These are phyloP conservation scores for Drosophila borborema DNA, from an alignment of 2,888 invertebrate genomes.

Conservation along the genomic window DNA sequence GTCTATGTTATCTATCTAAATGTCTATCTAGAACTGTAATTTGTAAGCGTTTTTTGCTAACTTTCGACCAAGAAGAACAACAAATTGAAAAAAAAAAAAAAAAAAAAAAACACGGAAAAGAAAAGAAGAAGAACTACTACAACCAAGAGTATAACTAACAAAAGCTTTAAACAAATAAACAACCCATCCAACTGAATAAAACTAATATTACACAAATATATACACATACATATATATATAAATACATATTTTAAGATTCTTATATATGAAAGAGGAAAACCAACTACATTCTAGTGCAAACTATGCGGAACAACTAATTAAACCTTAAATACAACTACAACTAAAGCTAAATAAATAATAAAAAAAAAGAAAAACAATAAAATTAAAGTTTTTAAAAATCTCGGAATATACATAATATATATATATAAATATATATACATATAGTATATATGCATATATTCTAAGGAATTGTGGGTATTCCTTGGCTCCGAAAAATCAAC, in stretches of 20 bases:
- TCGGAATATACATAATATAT: background rate
- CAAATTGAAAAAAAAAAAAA: background rate
- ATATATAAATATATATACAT: conserved; percentile 6
- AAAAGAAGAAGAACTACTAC: conserved; percentile 18
- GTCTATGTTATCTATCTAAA: conserved; percentile 1
- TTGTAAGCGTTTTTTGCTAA: conserved; percentile 27
- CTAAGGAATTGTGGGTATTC: conserved; percentile 22
- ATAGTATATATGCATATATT: background rate
- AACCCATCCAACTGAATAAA: conserved; percentile 68
- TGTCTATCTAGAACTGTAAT: conserved; percentile 16
- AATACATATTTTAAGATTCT: conserved; percentile 49
- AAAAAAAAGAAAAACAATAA: background rate
- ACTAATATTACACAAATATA: conserved; percentile 31
- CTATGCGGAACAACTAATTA: conserved; percentile 69
- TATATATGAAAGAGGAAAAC: conserved; percentile 45
- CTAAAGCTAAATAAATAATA: conserved; percentile 19
- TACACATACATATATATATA: conserved; percentile 18
- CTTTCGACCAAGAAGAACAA: conserved; percentile 52
- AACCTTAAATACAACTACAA: conserved; percentile 33
- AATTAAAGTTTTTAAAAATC: background rate
- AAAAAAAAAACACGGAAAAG: background rate
- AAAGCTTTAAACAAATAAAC: conserved; percentile 71
- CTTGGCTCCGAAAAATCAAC: background rate
- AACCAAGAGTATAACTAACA: conserved; percentile 54
- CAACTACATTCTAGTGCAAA: conserved; percentile 61